Conservation (phyloP, 2,113 vertebrate species). For the Hemicordylus capensis region DNA sequence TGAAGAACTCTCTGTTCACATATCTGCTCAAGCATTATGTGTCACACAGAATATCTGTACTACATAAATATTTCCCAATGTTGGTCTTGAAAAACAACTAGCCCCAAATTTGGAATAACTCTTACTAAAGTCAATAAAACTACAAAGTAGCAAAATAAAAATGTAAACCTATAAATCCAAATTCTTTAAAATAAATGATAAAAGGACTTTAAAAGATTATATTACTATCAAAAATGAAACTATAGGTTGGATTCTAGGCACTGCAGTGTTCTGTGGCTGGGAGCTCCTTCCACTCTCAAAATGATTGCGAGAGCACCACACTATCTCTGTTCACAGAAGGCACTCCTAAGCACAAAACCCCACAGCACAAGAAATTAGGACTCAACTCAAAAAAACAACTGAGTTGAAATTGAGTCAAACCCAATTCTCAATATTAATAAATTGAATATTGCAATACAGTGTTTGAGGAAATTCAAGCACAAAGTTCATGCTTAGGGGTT, state of each 20-base stretch:
- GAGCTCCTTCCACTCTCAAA: too few relatives aligned
- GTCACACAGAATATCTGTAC: neutral
- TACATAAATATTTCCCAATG: neutral
- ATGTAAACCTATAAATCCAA: neutral
- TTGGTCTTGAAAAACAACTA: neutral
- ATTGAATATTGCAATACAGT: neutral
- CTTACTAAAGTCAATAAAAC: too few relatives aligned
- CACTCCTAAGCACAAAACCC: too few relatives aligned
- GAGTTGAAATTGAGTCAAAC: neutral
- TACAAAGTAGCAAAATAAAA: neutral
- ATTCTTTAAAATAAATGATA: neutral
- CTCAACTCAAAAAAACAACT: too few relatives aligned
- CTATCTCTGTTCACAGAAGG: too few relatives aligned
- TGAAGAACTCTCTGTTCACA: neutral
- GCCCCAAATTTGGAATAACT: neutral
- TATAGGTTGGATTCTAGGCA: too few relatives aligned
- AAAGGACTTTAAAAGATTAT: neutral
- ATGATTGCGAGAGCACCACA: too few relatives aligned
- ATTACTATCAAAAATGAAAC: neutral
- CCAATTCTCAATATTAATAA: neutral
- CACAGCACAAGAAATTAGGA: too few relatives aligned
- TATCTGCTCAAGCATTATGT: neutral
- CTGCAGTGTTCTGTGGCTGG: too few relatives aligned
- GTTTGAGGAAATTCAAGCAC: too few relatives aligned
- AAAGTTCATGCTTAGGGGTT: too few relatives aligned